Evolutionary conservation across 2,113 vertebrate species (phyloP).

Genomic region (Amia ocellicauda): DNA sequence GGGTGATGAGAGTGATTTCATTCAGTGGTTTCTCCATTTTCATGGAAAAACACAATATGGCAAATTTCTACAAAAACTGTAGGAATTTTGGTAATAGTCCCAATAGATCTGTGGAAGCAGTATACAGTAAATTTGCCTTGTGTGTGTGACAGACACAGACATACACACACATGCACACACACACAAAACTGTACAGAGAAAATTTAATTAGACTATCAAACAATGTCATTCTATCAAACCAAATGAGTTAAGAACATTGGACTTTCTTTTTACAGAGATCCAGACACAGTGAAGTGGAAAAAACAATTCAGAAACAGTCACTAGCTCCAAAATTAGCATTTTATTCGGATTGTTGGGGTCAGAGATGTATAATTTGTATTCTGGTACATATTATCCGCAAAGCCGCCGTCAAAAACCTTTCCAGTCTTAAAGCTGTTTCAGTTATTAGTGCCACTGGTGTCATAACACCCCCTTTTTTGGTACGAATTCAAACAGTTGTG

Average conservation of each 20-base stretch:
- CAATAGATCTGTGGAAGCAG: no score
- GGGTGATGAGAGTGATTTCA: no score
- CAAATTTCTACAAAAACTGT: no score
- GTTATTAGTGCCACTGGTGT: slow-evolving; percentile 68
- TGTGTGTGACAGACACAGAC: no score
- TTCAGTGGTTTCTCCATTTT: no score
- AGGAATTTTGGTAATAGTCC: no score
- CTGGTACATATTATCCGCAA: slow-evolving; percentile 95
- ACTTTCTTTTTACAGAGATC: neutral
- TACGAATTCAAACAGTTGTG: slow-evolving; percentile 98
- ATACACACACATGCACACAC: no score
- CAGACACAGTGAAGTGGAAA: neutral
- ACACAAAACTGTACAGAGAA: neutral
- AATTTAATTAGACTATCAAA: neutral
- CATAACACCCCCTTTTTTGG: slow-evolving; percentile 80
- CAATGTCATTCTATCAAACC: neutral
- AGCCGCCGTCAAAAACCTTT: slow-evolving; percentile 82
- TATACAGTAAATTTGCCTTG: no score
- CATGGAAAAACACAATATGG: no score
- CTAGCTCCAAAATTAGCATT: slow-evolving; percentile 98
- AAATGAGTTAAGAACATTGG: neutral
- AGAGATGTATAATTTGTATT: slow-evolving; percentile 91
- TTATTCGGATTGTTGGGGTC: slow-evolving; percentile 98
- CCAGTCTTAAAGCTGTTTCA: slow-evolving; percentile 86
- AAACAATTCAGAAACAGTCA: slow-evolving; percentile 61